Conservation (phyloP, 2,797 vertebrate genomes). For the Sylvia borin region DNA sequence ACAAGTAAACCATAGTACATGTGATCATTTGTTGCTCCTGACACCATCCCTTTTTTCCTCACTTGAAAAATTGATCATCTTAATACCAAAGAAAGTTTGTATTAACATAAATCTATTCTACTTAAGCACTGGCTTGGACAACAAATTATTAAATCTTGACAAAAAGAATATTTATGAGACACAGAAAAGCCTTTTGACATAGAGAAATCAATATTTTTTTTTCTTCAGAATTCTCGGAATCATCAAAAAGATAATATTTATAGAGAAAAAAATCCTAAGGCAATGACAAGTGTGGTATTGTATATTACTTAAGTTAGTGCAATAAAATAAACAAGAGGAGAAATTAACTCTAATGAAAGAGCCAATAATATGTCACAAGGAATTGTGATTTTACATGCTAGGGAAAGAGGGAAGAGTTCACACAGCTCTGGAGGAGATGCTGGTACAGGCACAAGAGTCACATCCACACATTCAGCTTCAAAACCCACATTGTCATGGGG, state of each 20-base stretch:
- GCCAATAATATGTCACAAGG: not conserved
- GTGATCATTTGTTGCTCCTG: conserved; percentile 17
- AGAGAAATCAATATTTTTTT: conserved; percentile 59
- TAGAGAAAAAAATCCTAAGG: not conserved
- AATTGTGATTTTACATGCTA: not conserved
- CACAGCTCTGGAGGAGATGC: not conserved
- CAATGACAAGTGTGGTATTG: not conserved
- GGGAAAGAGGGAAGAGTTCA: not conserved
- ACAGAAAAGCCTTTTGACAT: conserved; percentile 67
- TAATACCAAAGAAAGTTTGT: conserved; percentile 55
- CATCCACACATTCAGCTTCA: not conserved
- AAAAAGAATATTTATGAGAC: conserved; percentile 70
- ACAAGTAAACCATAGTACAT: not conserved
- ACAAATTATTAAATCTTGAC: conserved; percentile 69
- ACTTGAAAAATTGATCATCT: conserved; percentile 47
- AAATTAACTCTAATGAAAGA: conserved; percentile 43
- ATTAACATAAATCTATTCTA: conserved; percentile 71
- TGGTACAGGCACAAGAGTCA: not conserved
- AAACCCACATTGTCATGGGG: fast-evolving
- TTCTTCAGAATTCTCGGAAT: conserved; percentile 59
- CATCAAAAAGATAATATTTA: conserved; percentile 60
- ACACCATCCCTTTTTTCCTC: conserved; percentile 25
- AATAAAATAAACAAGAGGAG: conserved; percentile 59
- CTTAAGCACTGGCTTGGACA: conserved; percentile 52
- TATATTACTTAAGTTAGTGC: not conserved